Evolutionary conservation across 2,888 invertebrate species (phyloP).

Genomic region (Raillietiella orientalis): DNA sequence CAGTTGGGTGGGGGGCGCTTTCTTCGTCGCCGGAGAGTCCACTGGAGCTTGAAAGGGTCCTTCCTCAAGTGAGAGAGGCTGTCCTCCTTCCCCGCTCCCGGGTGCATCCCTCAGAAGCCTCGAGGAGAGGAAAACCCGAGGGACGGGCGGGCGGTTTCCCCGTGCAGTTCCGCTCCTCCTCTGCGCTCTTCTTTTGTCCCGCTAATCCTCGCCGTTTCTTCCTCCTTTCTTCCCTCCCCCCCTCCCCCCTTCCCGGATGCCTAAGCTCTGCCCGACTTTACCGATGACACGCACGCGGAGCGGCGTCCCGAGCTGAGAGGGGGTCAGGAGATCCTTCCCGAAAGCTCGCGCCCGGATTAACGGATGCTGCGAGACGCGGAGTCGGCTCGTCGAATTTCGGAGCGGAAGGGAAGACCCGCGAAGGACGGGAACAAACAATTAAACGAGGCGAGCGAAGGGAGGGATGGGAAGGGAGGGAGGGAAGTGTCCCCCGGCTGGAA

Average conservation of each 20-base stretch:
- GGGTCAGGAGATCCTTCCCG: not conserved
- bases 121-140: too few relatives aligned
- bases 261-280: not conserved
- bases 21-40: too few relatives aligned
- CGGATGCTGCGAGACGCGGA: not conserved
- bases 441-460: conserved; percentile 7
- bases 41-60: too few relatives aligned
- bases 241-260: conserved; percentile 1
- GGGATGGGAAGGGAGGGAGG: too few relatives aligned
- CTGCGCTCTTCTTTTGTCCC: too few relatives aligned
- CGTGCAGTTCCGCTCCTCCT: too few relatives aligned
- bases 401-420: conserved; percentile 1
- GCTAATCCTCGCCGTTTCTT: conserved; percentile 2
- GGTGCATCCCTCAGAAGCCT: too few relatives aligned
- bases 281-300: not conserved
- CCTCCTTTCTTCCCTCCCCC: conserved; percentile 1
- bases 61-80: too few relatives aligned
- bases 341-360: not conserved
- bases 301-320: not conserved
- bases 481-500: too few relatives aligned
- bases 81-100: conserved; percentile 1
- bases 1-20: not conserved
- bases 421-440: conserved; percentile 7
- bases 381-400: not conserved
- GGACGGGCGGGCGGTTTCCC: too few relatives aligned